These are phyloP conservation scores for Caenorhabditis inopinata DNA, from an alignment of 1,140 invertebrate genomes.

Conservation along the genomic window DNA sequence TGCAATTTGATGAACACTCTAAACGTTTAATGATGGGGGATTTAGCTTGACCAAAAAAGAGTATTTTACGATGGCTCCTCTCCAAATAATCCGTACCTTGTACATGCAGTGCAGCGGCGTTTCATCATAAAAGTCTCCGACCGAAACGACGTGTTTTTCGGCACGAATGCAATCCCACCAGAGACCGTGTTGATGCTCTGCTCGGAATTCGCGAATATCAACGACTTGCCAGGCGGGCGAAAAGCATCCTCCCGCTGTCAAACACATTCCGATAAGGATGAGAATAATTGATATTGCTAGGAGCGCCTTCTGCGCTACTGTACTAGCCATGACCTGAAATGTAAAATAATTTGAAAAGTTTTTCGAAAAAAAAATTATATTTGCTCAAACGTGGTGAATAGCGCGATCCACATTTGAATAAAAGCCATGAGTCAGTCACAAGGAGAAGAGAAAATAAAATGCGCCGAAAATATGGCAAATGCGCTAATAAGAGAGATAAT, in stretches of 20 bases:
- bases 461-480: not conserved
- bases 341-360: not conserved
- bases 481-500: conserved; percentile 29
- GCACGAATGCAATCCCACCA: conserved; percentile 66
- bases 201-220: conserved; percentile 64
- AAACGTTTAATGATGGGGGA: no score
- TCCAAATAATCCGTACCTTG: conserved; percentile 51
- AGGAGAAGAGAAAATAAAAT: not conserved
- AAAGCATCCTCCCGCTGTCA: conserved; percentile 61
- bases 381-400: not conserved
- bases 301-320: conserved; percentile 54
- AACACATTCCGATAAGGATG: conserved; percentile 53
- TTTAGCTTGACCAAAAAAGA: not conserved
- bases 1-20: no score
- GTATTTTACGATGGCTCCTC: not conserved
- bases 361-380: not conserved
- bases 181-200: conserved; percentile 64
- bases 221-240: conserved; percentile 65
- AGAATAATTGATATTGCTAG: conserved; percentile 59
- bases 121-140: conserved; percentile 66
- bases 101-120: conserved; percentile 65
- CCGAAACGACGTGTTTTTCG: conserved; percentile 65
- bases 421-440: not conserved
- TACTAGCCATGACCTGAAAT: conserved; percentile 42
- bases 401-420: not conserved